A percentile compares a stretch with the other conserved stretches of the same genome.
Conservation (phyloP, 2,113 vertebrate species). For the Probosciger aterrimus region DNA sequence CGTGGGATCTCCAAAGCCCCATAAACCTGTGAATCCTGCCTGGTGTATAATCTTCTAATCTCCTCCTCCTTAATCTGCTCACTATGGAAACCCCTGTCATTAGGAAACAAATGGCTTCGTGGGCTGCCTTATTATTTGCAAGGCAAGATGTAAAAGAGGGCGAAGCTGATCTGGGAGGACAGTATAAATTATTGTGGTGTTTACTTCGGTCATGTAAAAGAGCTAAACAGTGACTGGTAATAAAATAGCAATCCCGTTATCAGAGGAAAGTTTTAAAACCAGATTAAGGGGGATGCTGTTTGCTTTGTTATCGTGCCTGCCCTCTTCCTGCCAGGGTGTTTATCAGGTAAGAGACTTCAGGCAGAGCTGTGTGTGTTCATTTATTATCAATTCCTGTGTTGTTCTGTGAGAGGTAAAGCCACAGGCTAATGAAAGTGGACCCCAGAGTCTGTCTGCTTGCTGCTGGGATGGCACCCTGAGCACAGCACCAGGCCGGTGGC, state of each 20-base stretch:
- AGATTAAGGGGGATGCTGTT: constrained; percentile 50
- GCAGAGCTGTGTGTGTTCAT: neutral
- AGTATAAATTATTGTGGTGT: constrained; percentile 44
- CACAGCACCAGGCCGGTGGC: neutral
- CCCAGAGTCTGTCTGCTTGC: fast-evolving
- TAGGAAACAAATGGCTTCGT: constrained; percentile 71
- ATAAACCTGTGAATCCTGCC: constrained; percentile 60
- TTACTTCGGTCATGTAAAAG: constrained; percentile 34
- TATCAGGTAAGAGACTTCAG: constrained; percentile 42
- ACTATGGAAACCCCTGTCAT: constrained; percentile 62
- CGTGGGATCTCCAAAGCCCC: constrained; percentile 51
- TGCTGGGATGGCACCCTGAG: neutral
- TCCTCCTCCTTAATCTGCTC: constrained; percentile 68
- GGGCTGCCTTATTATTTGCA: constrained; percentile 57
- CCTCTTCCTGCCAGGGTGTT: constrained; percentile 33
- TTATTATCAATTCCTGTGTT: neutral
- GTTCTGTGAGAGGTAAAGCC: neutral
- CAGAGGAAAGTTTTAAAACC: constrained; percentile 45
- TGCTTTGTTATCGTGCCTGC: constrained; percentile 22
- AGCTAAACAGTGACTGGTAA: constrained; percentile 57
- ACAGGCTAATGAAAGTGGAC: neutral
- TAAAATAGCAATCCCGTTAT: constrained; percentile 58
- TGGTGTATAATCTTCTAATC: constrained; percentile 61
- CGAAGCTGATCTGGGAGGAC: constrained; percentile 34
- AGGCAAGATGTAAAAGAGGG: constrained; percentile 58